These are phyloP conservation scores for Drosophila ananassae DNA, from an alignment of 1,140 invertebrate species.

Conservation along the genomic window DNA sequence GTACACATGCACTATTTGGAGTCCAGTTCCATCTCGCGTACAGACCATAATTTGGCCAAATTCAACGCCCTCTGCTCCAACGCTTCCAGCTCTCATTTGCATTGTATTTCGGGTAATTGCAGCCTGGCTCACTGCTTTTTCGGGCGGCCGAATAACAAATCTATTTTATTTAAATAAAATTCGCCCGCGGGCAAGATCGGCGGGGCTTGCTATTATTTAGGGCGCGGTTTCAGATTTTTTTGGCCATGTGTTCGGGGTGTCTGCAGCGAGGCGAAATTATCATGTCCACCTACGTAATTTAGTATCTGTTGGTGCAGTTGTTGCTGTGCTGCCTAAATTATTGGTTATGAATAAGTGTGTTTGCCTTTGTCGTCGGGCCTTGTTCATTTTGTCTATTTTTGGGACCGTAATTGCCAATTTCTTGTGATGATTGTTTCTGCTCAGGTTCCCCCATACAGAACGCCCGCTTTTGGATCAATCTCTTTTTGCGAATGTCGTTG, in stretches of 20 bases:
- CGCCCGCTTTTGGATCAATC: conserved; percentile 7
- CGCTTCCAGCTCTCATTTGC: conserved; percentile 40
- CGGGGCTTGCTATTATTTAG: conserved; percentile 49
- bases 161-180: conserved; percentile 80
- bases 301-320: conserved; percentile 59
- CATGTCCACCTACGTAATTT: conserved; percentile 80
- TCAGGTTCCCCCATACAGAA: conserved; percentile 17
- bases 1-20: too few species aligned
- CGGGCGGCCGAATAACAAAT: conserved; percentile 60
- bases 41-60: neutral
- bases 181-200: conserved; percentile 45
- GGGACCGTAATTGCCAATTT: conserved; percentile 64
- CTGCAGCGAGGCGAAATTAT: conserved; percentile 66
- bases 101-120: conserved; percentile 59
- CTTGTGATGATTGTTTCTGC: conserved; percentile 11
- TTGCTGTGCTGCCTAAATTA: conserved; percentile 57
- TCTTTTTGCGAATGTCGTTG: conserved; percentile 2
- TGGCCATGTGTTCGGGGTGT: conserved; percentile 52
- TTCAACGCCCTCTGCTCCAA: conserved; percentile 6
- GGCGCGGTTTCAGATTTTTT: conserved; percentile 65
- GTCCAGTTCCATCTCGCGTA: neutral
- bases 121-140: conserved; percentile 47
- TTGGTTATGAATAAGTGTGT: conserved; percentile 74
- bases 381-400: conserved; percentile 69
- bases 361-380: conserved; percentile 38